Evolutionary conservation across 2,113 vertebrate species (phyloP).

Genomic region (Periophthalmus modestus): DNA sequence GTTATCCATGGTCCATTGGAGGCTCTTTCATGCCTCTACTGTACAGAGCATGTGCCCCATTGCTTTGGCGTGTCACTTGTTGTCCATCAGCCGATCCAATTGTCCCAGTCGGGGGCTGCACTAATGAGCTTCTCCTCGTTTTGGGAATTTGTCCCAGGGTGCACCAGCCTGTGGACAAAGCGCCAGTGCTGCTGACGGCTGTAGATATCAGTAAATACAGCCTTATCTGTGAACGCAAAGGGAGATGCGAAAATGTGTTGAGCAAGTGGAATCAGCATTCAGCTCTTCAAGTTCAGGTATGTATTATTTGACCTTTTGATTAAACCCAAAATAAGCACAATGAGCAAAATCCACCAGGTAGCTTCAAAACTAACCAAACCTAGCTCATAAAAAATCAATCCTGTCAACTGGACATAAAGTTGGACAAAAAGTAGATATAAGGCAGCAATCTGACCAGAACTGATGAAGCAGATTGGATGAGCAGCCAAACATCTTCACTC

Average conservation of each 20-base stretch:
- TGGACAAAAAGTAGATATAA: too few relatives aligned
- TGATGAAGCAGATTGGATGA: too few relatives aligned
- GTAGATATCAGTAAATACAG: conserved; percentile 22
- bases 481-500: too few relatives aligned
- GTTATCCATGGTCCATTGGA: conserved; percentile 42
- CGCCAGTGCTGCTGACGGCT: conserved; percentile 49
- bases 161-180: conserved; percentile 52
- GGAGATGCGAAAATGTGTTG: conserved; percentile 23
- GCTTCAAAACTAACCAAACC: not conserved
- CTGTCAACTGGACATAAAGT: too few relatives aligned
- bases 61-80: conserved; percentile 71
- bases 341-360: not conserved
- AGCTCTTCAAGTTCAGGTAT: conserved; percentile 33
- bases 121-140: conserved; percentile 73
- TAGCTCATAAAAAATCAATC: too few relatives aligned
- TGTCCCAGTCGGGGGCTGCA: conserved; percentile 67
- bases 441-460: too few relatives aligned
- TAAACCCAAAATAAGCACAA: not conserved
- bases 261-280: not conserved
- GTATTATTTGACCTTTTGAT: not conserved
- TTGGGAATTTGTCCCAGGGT: conserved; percentile 67
- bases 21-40: conserved; percentile 34
- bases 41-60: conserved; percentile 32
- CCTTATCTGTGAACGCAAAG: not conserved
- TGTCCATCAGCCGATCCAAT: conserved; percentile 64